Percentiles rank a stretch among this genome's conserved stretches.
Evolutionary conservation across 1,140 invertebrate genomes (phyloP).

Genomic region (Penaeus vannamei): DNA sequence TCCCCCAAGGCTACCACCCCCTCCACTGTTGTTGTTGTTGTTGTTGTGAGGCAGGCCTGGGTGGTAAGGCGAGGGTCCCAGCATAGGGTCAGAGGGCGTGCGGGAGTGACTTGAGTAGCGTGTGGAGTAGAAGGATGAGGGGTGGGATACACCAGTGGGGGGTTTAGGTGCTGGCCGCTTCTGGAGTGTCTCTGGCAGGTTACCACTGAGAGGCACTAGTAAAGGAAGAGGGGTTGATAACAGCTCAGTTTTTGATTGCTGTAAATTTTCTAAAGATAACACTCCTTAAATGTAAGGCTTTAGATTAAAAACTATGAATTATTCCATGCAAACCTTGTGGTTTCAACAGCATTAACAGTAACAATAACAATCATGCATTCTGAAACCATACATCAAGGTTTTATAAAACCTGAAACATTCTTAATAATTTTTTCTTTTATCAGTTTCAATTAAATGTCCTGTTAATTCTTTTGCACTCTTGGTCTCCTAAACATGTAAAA

Average conservation of each 20-base stretch:
- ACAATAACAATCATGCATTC: too few relatives aligned
- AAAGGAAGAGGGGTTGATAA: conserved; percentile 44
- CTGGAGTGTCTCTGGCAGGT: conserved; percentile 46
- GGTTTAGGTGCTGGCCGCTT: conserved; percentile 64
- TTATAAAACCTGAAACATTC: too few relatives aligned
- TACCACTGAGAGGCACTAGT: conserved; percentile 57
- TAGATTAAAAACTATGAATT: background rate
- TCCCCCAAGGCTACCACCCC: conserved; percentile 61
- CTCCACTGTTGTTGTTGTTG: conserved; percentile 51
- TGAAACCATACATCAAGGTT: too few relatives aligned
- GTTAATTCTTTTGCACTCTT: too few relatives aligned
- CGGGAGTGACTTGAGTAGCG: conserved; percentile 60
- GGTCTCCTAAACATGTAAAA: too few relatives aligned
- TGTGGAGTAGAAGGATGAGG: conserved; percentile 56
- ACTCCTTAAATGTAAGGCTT: background rate
- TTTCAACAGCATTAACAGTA: too few relatives aligned
- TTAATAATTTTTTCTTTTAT: too few relatives aligned
- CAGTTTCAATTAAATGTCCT: too few relatives aligned
- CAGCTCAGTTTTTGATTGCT: conserved; percentile 35
- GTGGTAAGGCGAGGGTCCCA: conserved; percentile 59
- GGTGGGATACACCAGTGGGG: conserved; percentile 58
- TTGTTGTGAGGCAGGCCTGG: conserved; percentile 53
- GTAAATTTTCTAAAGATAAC: background rate
- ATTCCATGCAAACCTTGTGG: too few relatives aligned
- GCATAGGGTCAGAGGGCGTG: conserved; percentile 60